Evolutionary conservation across 1,140 invertebrate species (phyloP).

Genomic region (Xylocopa sonorina): DNA sequence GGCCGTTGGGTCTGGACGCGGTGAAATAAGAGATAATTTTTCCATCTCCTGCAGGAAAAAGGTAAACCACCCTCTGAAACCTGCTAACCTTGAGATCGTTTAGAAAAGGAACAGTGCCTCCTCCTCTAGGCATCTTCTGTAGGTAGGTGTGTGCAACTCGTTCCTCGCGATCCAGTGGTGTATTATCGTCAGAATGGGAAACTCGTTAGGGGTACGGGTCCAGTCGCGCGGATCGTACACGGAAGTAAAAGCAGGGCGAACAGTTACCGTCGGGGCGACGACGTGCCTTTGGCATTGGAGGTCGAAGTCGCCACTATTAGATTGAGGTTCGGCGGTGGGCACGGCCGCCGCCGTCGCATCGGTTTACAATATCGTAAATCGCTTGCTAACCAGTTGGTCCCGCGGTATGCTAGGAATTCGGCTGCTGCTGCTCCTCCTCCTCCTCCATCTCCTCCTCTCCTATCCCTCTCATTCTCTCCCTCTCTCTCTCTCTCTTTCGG

Average conservation of each 20-base stretch:
- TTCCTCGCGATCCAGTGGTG: no score
- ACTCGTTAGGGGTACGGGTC: neutral
- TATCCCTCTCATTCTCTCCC: constrained; percentile 1
- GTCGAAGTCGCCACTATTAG: constrained; percentile 77
- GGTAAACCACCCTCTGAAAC: no score
- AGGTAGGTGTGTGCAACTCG: no score
- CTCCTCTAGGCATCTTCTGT: no score
- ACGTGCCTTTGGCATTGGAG: constrained; percentile 66
- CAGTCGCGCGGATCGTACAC: neutral
- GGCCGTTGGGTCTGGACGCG: no score
- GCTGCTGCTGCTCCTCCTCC: constrained; percentile 59
- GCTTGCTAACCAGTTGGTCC: constrained; percentile 79
- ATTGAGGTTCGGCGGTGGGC: constrained; percentile 73
- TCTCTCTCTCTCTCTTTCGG: constrained; percentile 28
- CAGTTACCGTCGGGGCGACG: constrained; percentile 34
- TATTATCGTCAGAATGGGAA: neutral
- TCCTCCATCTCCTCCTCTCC: neutral
- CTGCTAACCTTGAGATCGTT: no score
- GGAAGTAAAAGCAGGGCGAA: constrained; percentile 46
- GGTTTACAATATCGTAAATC: constrained; percentile 82
- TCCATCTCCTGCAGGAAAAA: no score
- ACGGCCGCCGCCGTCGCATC: constrained; percentile 71
- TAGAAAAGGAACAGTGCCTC: no score
- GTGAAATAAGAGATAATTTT: no score
- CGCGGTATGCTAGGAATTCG: constrained; percentile 78